Evolutionary conservation across 2,113 vertebrate species (phyloP).

Genomic region (Gnathonemus longibarbis): DNA sequence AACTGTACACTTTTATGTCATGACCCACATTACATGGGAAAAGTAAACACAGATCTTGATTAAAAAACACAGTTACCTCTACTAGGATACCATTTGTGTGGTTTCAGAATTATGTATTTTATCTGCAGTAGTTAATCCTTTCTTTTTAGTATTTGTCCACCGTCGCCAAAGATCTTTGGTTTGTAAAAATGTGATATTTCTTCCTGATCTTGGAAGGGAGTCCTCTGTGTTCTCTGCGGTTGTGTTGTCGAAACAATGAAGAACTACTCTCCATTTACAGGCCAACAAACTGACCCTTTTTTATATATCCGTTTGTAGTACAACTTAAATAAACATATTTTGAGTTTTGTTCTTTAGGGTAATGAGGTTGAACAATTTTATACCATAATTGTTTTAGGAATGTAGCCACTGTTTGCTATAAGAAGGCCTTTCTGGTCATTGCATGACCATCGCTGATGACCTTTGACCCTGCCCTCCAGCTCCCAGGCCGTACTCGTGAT

Average conservation of each 20-base stretch:
- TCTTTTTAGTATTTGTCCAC: conserved; percentile 25
- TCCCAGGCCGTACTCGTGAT: conserved; percentile 33
- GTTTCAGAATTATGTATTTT: conserved; percentile 24
- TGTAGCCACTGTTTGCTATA: neutral
- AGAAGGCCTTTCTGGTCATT: neutral
- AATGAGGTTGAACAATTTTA: neutral
- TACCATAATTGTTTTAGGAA: neutral
- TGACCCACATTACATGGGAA: neutral
- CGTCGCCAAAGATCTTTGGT: conserved; percentile 8
- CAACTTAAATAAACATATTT: neutral
- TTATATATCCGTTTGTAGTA: neutral
- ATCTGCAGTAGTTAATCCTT: conserved; percentile 22
- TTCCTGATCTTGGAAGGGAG: neutral
- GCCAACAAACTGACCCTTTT: neutral
- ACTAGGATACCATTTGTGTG: conserved; percentile 13
- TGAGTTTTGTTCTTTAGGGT: neutral
- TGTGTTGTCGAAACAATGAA: neutral
- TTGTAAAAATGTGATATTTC: conserved; percentile 4
- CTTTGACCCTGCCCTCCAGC: neutral
- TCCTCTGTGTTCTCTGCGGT: neutral
- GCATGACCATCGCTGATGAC: neutral
- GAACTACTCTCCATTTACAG: neutral
- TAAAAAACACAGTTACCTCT: neutral
- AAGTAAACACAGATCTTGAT: neutral
- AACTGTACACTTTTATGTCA: neutral